phyloP scores from a whole-genome alignment of 2,797 vertebrate species.

The Babyrousa celebensis region DNA sequence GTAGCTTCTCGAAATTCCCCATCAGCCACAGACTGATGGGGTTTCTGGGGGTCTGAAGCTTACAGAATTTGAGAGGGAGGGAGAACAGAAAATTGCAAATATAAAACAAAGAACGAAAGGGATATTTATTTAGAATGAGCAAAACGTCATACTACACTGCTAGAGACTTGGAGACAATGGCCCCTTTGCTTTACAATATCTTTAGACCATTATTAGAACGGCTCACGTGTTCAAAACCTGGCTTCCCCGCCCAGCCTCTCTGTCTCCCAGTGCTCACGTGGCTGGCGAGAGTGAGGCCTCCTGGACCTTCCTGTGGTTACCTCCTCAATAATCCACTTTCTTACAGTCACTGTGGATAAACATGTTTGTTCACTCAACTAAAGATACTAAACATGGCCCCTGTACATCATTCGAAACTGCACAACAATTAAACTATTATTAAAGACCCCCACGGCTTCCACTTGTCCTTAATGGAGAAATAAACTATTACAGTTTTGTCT shows the following conservation, averaged over 20 bases:
- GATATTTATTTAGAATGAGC: constrained; percentile 8
- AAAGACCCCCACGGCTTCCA: background rate
- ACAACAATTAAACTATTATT: background rate
- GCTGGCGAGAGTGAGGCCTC: background rate
- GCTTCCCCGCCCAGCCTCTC: background rate
- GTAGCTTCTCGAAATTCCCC: background rate
- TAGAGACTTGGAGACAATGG: background rate
- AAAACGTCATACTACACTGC: background rate
- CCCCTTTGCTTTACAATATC: background rate
- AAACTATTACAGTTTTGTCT: background rate
- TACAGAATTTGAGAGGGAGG: background rate
- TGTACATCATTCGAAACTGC: background rate
- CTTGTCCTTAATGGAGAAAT: background rate
- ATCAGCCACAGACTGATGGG: background rate
- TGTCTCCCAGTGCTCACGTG: background rate
- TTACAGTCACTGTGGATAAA: background rate
- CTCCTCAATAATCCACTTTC: background rate
- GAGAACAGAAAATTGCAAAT: constrained; percentile 36
- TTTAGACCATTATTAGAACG: background rate
- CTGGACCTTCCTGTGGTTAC: background rate
- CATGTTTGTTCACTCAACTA: background rate
- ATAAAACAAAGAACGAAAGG: constrained; percentile 2
- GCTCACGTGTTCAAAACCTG: background rate
- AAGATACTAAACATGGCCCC: background rate
- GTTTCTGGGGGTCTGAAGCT: background rate